Percentiles rank a stretch among this genome's conserved stretches.
Evolutionary conservation across 2,113 vertebrate genomes (phyloP).

Genomic region (Eretmochelys imbricata): DNA sequence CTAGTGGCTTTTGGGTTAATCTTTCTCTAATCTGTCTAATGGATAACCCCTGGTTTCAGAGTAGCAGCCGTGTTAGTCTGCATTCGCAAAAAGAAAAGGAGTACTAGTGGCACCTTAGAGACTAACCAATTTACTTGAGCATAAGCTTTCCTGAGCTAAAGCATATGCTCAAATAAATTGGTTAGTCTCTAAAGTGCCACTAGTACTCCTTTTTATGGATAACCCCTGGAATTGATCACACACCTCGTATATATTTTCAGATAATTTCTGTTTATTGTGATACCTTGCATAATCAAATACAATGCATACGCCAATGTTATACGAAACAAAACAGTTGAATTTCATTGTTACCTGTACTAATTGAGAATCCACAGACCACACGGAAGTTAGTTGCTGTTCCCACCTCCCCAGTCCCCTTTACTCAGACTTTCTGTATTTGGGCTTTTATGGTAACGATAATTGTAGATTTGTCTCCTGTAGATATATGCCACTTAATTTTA

Average conservation of each 20-base stretch:
- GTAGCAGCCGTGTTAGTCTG: too few species aligned
- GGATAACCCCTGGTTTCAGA: fast-evolving
- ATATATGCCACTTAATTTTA: neutral
- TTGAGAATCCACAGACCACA: neutral
- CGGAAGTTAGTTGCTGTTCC: neutral
- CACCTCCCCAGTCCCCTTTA: neutral
- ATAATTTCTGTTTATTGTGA: neutral
- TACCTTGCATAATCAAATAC: neutral
- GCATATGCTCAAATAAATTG: too few species aligned
- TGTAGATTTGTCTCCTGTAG: neutral
- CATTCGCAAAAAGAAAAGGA: too few species aligned
- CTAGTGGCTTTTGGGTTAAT: neutral
- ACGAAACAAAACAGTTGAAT: neutral
- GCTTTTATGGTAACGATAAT: neutral
- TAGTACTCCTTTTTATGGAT: fast-evolving
- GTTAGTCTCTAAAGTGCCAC: too few species aligned
- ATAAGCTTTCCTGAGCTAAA: too few species aligned
- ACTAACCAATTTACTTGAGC: too few species aligned
- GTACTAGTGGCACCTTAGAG: too few species aligned
- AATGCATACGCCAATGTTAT: neutral
- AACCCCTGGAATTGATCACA: neutral
- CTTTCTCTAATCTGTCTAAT: neutral
- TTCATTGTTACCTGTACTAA: neutral
- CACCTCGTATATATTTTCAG: neutral
- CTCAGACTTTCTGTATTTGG: neutral